A percentile compares a stretch with the other conserved stretches of the same genome.
Evolutionary conservation across 2,797 vertebrate species (phyloP).

Genomic region (Tapirus indicus): DNA sequence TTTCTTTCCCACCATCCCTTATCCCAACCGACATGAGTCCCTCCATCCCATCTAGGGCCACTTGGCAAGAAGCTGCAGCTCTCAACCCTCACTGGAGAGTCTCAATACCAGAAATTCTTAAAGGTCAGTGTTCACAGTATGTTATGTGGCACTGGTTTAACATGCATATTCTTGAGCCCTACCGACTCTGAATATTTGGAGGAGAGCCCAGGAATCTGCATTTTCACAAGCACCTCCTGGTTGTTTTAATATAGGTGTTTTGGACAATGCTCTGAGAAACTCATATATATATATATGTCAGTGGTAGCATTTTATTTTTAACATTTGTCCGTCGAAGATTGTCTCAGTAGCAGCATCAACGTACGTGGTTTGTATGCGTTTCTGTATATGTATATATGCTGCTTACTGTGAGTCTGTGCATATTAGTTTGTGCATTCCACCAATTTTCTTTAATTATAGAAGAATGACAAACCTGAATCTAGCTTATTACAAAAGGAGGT

Average conservation of each 20-base stretch:
- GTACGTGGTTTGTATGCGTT: neutral
- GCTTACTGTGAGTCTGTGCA: neutral
- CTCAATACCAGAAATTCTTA: neutral
- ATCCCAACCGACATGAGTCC: neutral
- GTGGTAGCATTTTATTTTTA: neutral
- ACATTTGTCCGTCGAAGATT: neutral
- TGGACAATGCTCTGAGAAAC: neutral
- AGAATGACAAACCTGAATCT: neutral
- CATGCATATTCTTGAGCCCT: neutral
- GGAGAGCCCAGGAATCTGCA: neutral
- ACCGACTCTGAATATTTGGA: neutral
- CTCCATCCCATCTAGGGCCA: neutral
- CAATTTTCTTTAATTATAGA: neutral
- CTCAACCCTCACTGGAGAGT: neutral
- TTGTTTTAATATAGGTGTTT: neutral
- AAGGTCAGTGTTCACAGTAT: neutral
- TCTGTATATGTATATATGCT: neutral
- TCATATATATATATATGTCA: neutral
- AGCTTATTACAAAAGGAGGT: neutral
- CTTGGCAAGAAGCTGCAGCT: neutral
- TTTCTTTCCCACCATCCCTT: neutral
- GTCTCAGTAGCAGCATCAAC: neutral
- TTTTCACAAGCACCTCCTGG: neutral
- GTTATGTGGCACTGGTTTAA: neutral
- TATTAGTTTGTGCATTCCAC: neutral